phyloP scores from a whole-genome alignment of 2,113 vertebrate genomes.

The Balaeniceps rex region DNA sequence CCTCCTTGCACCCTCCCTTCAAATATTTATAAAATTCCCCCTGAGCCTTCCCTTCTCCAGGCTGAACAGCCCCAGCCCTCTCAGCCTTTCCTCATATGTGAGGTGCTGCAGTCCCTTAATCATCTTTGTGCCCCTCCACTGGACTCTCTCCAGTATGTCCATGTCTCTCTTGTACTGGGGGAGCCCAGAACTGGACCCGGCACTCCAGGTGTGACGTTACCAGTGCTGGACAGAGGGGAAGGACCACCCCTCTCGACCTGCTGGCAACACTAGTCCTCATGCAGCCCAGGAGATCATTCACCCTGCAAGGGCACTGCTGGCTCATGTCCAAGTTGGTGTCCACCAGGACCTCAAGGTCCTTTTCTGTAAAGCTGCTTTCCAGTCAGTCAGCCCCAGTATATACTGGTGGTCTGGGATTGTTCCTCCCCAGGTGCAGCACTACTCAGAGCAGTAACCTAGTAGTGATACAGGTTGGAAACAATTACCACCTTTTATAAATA shows the following conservation, averaged over 20 bases:
- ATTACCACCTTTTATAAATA: background rate
- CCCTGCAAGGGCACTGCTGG: background rate
- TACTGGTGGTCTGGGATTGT: background rate
- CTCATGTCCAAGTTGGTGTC: rapidly evolving
- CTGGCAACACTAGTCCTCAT: background rate
- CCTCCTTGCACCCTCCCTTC: background rate
- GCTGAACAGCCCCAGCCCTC: background rate
- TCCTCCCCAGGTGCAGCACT: background rate
- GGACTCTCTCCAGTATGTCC: background rate
- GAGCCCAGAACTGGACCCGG: background rate
- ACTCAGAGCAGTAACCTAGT: background rate
- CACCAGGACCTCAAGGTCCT: background rate
- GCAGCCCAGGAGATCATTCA: rapidly evolving
- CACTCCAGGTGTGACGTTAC: background rate
- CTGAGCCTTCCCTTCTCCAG: background rate
- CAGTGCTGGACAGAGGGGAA: background rate
- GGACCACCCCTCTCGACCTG: rapidly evolving
- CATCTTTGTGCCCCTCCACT: rapidly evolving
- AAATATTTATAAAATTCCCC: background rate
- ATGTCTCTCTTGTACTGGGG: background rate
- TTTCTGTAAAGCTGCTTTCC: background rate
- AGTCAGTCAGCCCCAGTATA: background rate
- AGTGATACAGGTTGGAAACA: background rate
- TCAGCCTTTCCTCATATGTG: background rate
- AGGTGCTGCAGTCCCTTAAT: background rate